Evolutionary conservation across 1,140 invertebrate species (phyloP).

Genomic region (Odontomachus brunneus): DNA sequence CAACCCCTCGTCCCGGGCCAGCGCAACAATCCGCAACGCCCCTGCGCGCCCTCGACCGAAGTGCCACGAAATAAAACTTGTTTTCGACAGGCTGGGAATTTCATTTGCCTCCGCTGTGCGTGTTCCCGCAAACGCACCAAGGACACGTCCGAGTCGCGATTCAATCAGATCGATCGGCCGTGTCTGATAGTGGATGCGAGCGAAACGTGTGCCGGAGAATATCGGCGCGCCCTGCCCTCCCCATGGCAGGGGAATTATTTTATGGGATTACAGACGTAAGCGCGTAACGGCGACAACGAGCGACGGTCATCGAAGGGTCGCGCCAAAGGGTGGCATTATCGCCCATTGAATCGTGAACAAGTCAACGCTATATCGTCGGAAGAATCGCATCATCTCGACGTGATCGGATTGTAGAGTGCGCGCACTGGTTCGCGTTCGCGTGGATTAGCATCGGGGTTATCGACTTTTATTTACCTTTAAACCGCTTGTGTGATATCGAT

Average conservation of each 20-base stretch:
- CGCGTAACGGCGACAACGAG: constrained; percentile 5
- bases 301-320: not conserved
- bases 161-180: constrained; percentile 59
- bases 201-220: constrained; percentile 26
- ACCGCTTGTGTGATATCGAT: not conserved
- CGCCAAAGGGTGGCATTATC: not conserved
- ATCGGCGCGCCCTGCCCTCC: not conserved
- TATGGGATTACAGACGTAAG: constrained; percentile 49
- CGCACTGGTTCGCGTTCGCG: not conserved
- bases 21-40: constrained; percentile 62
- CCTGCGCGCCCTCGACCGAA: constrained; percentile 49
- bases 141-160: constrained; percentile 66
- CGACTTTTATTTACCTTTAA: constrained; percentile 16
- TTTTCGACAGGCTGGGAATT: constrained; percentile 70
- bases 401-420: constrained; percentile 15
- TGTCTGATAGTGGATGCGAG: constrained; percentile 36
- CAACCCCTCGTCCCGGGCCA: constrained; percentile 10
- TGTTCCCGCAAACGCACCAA: constrained; percentile 66
- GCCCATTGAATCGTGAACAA: constrained; percentile 39
- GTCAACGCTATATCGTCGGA: constrained; percentile 10
- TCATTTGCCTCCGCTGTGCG: constrained; percentile 70
- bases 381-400: constrained; percentile 3
- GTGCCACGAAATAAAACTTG: constrained; percentile 74
- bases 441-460: not conserved
- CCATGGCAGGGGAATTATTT: constrained; percentile 41